These are phyloP conservation scores for Capitulum mitella DNA, from an alignment of 2,888 invertebrate species.

Conservation along the genomic window DNA sequence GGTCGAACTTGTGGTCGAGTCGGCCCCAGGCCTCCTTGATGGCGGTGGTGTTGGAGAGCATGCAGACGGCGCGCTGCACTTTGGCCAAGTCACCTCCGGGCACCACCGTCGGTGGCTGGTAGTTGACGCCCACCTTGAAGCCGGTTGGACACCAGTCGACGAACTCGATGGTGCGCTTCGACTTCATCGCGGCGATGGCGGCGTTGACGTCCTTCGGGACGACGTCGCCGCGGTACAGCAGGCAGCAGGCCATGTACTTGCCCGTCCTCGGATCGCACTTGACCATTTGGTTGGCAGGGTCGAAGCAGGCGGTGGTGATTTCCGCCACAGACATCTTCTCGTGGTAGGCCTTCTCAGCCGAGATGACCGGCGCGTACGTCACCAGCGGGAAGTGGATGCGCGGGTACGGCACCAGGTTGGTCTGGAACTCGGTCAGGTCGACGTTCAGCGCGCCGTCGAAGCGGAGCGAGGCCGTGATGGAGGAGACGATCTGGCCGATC, in stretches of 20 bases:
- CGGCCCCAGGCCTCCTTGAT: conserved; percentile 80
- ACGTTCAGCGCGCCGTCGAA: conserved; percentile 40
- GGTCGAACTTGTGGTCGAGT: conserved; percentile 66
- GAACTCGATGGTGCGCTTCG: neutral
- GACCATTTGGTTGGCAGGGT: conserved; percentile 66
- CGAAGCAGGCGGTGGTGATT: conserved; percentile 50
- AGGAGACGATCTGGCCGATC: conserved; percentile 57
- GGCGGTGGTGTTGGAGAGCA: conserved; percentile 74
- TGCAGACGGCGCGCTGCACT: conserved; percentile 53
- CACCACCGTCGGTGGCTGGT: conserved; percentile 46
- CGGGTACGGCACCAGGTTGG: conserved; percentile 54
- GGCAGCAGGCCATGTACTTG: conserved; percentile 78
- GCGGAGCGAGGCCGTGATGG: conserved; percentile 41
- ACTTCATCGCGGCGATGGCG: conserved; percentile 45
- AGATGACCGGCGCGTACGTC: conserved; percentile 45
- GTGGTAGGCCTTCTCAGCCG: conserved; percentile 43
- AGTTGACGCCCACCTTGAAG: conserved; percentile 42
- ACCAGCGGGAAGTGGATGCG: conserved; percentile 82
- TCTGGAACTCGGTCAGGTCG: conserved; percentile 37
- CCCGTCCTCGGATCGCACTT: conserved; percentile 46
- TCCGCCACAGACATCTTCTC: conserved; percentile 45
- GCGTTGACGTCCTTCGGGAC: conserved; percentile 47
- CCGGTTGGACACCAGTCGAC: conserved; percentile 45
- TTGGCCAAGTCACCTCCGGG: conserved; percentile 47
- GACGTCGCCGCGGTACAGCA: conserved; percentile 64